Evolutionary conservation across 1,140 invertebrate species (phyloP).

Genomic region (Cyclina sinensis): DNA sequence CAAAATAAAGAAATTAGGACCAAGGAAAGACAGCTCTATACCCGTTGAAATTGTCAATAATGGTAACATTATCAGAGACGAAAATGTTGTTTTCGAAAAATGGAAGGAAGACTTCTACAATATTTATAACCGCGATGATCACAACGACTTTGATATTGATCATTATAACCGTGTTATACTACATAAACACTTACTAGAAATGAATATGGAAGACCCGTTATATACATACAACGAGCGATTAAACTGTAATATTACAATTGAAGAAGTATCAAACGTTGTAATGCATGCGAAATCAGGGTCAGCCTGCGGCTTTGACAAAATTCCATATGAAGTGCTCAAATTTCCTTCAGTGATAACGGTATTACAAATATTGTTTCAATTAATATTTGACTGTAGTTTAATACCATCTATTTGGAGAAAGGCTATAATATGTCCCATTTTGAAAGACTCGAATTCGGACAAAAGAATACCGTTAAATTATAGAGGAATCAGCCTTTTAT

Average conservation of each 20-base stretch:
- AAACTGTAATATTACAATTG: slow-evolving; percentile 25
- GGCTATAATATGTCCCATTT: too few relatives aligned
- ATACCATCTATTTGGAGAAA: too few relatives aligned
- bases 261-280: slow-evolving; percentile 32
- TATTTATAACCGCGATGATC: background rate
- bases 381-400: too few relatives aligned
- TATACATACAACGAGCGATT: background rate
- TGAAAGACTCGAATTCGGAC: too few relatives aligned
- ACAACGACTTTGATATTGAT: slow-evolving; percentile 25
- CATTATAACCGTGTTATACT: background rate
- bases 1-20: slow-evolving; percentile 64
- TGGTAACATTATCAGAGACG: background rate
- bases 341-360: too few relatives aligned
- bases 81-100: slow-evolving; percentile 8
- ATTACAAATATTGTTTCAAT: too few relatives aligned
- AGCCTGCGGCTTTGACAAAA: background rate
- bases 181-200: slow-evolving; percentile 24
- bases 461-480: too few relatives aligned
- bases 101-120: too few relatives aligned
- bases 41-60: slow-evolving; percentile 23
- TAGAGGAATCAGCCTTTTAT: too few relatives aligned
- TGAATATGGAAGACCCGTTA: slow-evolving; percentile 38
- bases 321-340: slow-evolving; percentile 36
- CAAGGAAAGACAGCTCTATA: slow-evolving; percentile 7
- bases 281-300: background rate